phyloP scores from a whole-genome alignment of 2,888 invertebrate species.

The Drosophila subsilvestris region DNA sequence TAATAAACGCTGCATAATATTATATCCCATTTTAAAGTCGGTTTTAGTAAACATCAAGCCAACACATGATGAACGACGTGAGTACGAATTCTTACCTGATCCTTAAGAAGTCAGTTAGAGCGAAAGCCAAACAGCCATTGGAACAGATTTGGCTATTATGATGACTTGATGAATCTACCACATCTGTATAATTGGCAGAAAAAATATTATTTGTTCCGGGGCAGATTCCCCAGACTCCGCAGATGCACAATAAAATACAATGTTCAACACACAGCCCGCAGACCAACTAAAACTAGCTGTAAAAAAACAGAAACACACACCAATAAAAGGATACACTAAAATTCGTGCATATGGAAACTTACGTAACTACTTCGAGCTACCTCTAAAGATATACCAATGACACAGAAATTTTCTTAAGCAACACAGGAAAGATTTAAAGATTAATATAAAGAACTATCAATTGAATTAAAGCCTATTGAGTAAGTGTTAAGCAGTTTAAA shows the following conservation, averaged over 20 bases:
- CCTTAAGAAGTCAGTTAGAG: slow-evolving; percentile 52
- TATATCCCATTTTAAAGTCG: neutral
- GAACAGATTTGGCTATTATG: neutral
- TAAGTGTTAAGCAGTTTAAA: slow-evolving; percentile 15
- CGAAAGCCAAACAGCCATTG: neutral
- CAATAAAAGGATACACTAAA: slow-evolving; percentile 6
- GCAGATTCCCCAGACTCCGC: no score
- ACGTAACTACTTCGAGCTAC: slow-evolving; percentile 45
- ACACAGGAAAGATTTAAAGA: slow-evolving; percentile 37
- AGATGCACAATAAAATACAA: no score
- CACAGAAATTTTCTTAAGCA: neutral
- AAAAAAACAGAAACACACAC: slow-evolving; percentile 5
- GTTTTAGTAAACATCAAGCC: neutral
- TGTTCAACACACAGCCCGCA: no score
- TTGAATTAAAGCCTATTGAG: slow-evolving; percentile 19
- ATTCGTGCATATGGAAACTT: slow-evolving; percentile 13
- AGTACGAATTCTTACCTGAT: neutral
- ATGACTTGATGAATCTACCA: neutral
- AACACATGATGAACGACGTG: slow-evolving; percentile 2
- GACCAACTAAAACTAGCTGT: neutral
- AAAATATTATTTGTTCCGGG: neutral
- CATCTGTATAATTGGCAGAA: neutral
- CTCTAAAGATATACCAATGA: slow-evolving; percentile 61
- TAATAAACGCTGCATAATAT: slow-evolving; percentile 23
- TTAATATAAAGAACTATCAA: slow-evolving; percentile 17